Conservation (phyloP, 2,113 vertebrate species). For the Amphiprion percula region DNA sequence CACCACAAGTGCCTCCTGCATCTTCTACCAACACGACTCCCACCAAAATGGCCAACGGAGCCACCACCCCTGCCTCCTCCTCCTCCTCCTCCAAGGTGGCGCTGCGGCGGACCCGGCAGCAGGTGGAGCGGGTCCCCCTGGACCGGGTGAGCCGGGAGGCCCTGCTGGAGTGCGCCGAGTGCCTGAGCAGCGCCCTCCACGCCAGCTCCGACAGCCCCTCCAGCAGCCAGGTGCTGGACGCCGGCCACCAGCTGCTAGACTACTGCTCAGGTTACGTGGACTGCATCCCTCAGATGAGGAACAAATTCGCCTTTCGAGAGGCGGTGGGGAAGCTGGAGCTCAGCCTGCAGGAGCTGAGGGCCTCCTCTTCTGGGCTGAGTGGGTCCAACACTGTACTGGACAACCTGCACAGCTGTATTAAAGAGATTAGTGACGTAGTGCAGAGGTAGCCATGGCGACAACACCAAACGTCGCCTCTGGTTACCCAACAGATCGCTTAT, state of each 20-base stretch:
- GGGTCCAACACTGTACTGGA: slow-evolving; percentile 91
- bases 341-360: slow-evolving; percentile 96
- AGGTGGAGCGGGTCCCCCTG: slow-evolving; percentile 87
- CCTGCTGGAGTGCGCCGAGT: slow-evolving; percentile 92
- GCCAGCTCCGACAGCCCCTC: slow-evolving; percentile 87
- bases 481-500: slow-evolving; percentile 39
- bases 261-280: slow-evolving; percentile 99
- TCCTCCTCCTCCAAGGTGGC: slow-evolving; percentile 88
- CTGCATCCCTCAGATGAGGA: slow-evolving; percentile 97
- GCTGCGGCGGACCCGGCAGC: slow-evolving; percentile 92
- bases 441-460: slow-evolving; percentile 95
- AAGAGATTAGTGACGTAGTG: slow-evolving; percentile 98
- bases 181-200: slow-evolving; percentile 90
- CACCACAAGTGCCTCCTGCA: slow-evolving; percentile 94
- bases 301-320: slow-evolving; percentile 99
- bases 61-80: slow-evolving; percentile 77
- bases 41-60: slow-evolving; percentile 92
- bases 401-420: slow-evolving; percentile 96
- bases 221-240: slow-evolving; percentile 95
- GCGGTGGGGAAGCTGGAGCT: slow-evolving; percentile 97
- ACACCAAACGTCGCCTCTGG: slow-evolving; percentile 53
- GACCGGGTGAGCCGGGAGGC: slow-evolving; percentile 95
- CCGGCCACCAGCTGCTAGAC: slow-evolving; percentile 96
- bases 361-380: slow-evolving; percentile 88
- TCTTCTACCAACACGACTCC: slow-evolving; percentile 78